Base-by-base conservation (phyloP, 1,140 invertebrate species). In the Sesamia nonagrioides region DNA sequence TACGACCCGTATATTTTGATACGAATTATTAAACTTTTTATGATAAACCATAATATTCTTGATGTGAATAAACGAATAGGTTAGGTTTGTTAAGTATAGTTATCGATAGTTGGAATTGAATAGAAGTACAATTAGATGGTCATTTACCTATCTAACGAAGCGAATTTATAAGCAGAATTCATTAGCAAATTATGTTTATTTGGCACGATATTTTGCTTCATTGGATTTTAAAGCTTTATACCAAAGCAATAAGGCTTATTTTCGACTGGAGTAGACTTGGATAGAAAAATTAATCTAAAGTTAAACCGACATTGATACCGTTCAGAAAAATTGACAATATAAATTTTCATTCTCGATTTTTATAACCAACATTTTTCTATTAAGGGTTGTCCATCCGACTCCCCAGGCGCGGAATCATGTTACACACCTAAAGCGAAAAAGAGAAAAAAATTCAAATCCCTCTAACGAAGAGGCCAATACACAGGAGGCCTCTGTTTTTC, bases 381-480 rank as follows among this genome's bases (percentile, higher is more conserved):
- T 91, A 89, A 90, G 90, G 87, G 88, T 88, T 91, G 91, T 89
- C 91, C 91, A 89, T 89, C 81, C 54, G 15, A 61, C 50, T 89
- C 92, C 91, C 91, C 81, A 85, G 86, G 84, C 83, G 83, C 58
- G 54, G 85, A 84, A 89, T 94, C 90, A 66, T 18, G 84, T 93
- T 90, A 90, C 93, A 82, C 88, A 89, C 86, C 89, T 92, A 91
- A 84, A 89, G 89, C 87, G 82, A 88, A 90, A 89, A 83, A 71
- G 80, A 87, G 81, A 82, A 82, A 82, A 76, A 87, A 85, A 84
- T 84, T 88, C 82, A 86, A 86, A 86, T 86, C 88, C 87, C 87
- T 88, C 90, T 93, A 94, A 93, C 92, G 91, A 93, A 92, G 83
- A 85, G 88, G 84, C 84, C 87, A 93, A 93, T 93, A 91, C 93